Percentiles rank a stretch among this genome's conserved stretches.
These are phyloP conservation scores for Gambusia holbrooki DNA, from an alignment of 2,113 vertebrate genomes.

Conservation along the genomic window DNA sequence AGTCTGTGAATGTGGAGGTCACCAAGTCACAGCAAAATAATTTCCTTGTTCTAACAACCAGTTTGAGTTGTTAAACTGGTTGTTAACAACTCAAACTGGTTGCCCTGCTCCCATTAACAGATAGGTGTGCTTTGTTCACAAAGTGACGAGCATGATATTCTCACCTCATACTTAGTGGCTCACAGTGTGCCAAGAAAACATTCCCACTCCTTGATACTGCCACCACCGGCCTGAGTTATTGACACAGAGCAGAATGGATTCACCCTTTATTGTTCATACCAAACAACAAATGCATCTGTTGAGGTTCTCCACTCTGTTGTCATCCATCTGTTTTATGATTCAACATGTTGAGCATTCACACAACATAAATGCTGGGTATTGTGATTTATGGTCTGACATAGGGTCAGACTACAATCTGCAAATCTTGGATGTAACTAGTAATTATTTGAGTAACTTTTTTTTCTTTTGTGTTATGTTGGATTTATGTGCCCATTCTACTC, in stretches of 20 bases:
- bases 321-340: not conserved
- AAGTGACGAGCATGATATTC: not conserved
- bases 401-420: not conserved
- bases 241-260: not conserved
- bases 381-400: too few relatives aligned
- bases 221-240: not conserved
- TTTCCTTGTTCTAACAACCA: not conserved
- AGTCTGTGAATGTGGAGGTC: not conserved
- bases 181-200: not conserved
- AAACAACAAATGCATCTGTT: not conserved
- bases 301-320: not conserved
- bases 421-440: not conserved
- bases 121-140: not conserved
- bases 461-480: not conserved
- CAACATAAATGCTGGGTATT: too few relatives aligned
- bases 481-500: not conserved
- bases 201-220: not conserved
- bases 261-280: not conserved
- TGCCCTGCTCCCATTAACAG: not conserved
- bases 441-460: not conserved
- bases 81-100: too few relatives aligned
- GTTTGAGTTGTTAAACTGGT: not conserved
- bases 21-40: too few relatives aligned
- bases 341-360: not conserved
- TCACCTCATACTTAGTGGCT: not conserved